Evolutionary conservation across 2,888 invertebrate genomes (phyloP), one percentile per base, ranked within the genome.

Genomic region (Chalcis sispes): DNA sequence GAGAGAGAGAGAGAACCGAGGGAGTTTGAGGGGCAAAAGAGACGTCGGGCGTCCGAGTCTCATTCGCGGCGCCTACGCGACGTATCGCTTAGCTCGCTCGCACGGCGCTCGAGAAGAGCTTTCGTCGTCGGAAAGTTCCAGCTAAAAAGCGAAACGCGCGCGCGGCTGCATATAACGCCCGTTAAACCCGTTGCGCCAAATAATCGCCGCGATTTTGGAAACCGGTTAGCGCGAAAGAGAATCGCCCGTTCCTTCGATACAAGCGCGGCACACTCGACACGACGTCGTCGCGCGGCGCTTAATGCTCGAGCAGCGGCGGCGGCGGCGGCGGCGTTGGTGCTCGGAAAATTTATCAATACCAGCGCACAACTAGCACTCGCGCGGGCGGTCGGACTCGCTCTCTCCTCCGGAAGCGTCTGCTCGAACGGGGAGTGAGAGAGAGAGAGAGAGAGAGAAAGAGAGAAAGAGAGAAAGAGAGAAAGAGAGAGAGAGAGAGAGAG

Each of bases 301-400:
- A n/a, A n/a, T n/a, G 54, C 13, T 8, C 52, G 23, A 2, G n/a
- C 20, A 32, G 32, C 36, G 27, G 32, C 15, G 36, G 58, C 18
- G 25, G 52, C 25, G 23, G 52, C 52, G 52, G 10, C 25, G 25
- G 52, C 25, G 52, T 23, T n/a, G 46, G 46, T 15, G 52, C 52
- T 25, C 18, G 52, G 40, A 8, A 58, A 72, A 67, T 72, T 76
- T 66, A 86, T 87, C 87, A 87, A 87, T 87, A 87, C 85, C 83
- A 79, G 80, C 82, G 81, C 81, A 81, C 58, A 36, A 15, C 32
- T n/a, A 62, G 84, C 84, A 75, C 69, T 75, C 56, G 67, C 56
- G 67, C 73, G 81, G 82, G 80, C 83, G 82, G 81, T n/a, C 84
- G 82, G 84, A 82, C 82, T 83, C 82, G 81, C 82, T 83, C 82